Evolutionary conservation across 2,113 vertebrate species (phyloP).

Genomic region (Mohoua ochrocephala): DNA sequence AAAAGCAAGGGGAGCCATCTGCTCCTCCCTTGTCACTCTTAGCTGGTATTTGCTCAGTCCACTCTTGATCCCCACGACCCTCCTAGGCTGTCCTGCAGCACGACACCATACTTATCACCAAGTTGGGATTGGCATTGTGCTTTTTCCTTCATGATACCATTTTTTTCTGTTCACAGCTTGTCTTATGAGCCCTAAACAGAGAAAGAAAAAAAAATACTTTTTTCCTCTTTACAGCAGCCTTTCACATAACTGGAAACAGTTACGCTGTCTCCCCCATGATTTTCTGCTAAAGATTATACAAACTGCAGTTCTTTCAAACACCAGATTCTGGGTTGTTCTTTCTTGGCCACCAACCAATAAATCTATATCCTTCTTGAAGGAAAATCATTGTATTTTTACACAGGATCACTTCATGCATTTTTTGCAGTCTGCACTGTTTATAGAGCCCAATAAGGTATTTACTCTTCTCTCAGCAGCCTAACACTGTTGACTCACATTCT

Average conservation of each 20-base stretch:
- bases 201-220: neutral
- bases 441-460: neutral
- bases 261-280: neutral
- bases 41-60: neutral
- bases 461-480: neutral
- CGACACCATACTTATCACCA: neutral
- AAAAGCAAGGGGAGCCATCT: neutral
- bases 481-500: neutral
- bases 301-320: neutral
- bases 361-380: neutral
- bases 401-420: neutral
- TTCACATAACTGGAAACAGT: neutral
- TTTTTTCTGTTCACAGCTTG: neutral
- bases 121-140: neutral
- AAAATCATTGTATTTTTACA: constrained; percentile 17
- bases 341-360: neutral
- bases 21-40: neutral
- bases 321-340: neutral
- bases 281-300: neutral
- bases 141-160: neutral
- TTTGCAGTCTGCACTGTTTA: neutral
- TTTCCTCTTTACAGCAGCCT: neutral
- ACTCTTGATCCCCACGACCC: accelerated
- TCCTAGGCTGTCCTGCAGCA: neutral
- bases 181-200: neutral